Percentiles rank a stretch among this genome's conserved stretches.
phyloP scores from a whole-genome alignment of 2,888 invertebrate species.

The Cybosia mesomella region DNA sequence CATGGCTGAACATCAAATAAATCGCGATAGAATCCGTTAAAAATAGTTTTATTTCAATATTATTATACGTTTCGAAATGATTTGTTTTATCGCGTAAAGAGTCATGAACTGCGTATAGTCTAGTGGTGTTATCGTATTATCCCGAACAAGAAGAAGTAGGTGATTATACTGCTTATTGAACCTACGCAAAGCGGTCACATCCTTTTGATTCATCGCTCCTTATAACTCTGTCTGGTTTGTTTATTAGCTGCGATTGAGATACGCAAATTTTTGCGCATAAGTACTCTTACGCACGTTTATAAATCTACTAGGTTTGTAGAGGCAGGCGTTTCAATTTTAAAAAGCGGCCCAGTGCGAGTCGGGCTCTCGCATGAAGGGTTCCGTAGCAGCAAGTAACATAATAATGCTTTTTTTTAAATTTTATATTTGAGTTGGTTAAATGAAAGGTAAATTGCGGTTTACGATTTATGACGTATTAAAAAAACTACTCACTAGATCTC shows the following conservation, averaged over 20 bases:
- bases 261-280: slow-evolving; percentile 33
- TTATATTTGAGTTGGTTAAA: too few relatives aligned
- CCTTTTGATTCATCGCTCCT: slow-evolving; percentile 55
- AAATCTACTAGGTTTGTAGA: not conserved
- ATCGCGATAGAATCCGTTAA: too few relatives aligned
- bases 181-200: slow-evolving; percentile 49
- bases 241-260: slow-evolving; percentile 45
- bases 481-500: too few relatives aligned
- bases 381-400: too few relatives aligned
- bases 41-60: too few relatives aligned
- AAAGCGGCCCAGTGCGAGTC: too few relatives aligned
- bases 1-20: too few relatives aligned
- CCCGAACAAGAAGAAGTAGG: slow-evolving; percentile 23
- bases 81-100: not conserved
- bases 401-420: too few relatives aligned
- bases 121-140: slow-evolving; percentile 3
- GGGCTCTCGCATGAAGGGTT: too few relatives aligned
- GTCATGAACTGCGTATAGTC: not conserved
- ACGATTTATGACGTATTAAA: too few relatives aligned
- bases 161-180: slow-evolving; percentile 48
- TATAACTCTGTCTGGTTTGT: slow-evolving; percentile 45
- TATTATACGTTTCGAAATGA: too few relatives aligned
- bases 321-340: not conserved
- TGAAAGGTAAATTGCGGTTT: too few relatives aligned
- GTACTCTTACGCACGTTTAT: not conserved